phyloP scores from a whole-genome alignment of 2,797 vertebrate genomes.

The Garrulus glandarius region DNA sequence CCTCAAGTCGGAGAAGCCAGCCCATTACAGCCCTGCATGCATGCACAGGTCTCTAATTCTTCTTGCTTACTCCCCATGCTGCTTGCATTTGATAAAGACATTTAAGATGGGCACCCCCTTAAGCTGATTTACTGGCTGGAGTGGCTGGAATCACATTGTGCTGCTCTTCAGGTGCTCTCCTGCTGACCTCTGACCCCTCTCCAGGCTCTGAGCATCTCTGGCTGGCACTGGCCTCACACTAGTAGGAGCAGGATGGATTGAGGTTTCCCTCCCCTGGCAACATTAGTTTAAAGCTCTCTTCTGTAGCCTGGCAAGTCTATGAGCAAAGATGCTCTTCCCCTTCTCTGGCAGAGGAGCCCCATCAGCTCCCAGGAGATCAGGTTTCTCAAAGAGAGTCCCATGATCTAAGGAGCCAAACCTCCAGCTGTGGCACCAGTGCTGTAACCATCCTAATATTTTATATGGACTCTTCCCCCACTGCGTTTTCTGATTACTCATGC shows the following conservation, averaged over 20 bases:
- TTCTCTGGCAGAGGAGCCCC: neutral
- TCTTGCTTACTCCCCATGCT: neutral
- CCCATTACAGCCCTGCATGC: neutral
- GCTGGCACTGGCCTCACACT: neutral
- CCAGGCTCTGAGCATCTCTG: neutral
- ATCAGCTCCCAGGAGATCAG: neutral
- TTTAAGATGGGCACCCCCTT: neutral
- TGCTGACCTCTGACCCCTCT: neutral
- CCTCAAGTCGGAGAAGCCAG: neutral
- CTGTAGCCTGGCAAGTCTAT: neutral
- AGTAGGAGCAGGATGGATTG: neutral
- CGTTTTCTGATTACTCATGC: neutral
- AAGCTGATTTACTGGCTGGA: too few relatives aligned
- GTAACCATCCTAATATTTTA: neutral
- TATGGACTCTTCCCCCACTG: neutral
- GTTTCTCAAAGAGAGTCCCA: neutral
- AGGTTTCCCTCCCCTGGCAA: neutral
- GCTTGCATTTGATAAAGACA: rapidly evolving
- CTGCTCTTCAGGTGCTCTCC: neutral
- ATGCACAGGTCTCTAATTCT: neutral
- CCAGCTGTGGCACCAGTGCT: neutral
- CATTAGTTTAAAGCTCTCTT: neutral
- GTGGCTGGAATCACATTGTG: neutral
- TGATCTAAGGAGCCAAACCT: neutral
- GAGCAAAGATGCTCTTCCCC: neutral